phyloP scores from a whole-genome alignment of 2,888 invertebrate species.

The Iphiclides podalirius region DNA sequence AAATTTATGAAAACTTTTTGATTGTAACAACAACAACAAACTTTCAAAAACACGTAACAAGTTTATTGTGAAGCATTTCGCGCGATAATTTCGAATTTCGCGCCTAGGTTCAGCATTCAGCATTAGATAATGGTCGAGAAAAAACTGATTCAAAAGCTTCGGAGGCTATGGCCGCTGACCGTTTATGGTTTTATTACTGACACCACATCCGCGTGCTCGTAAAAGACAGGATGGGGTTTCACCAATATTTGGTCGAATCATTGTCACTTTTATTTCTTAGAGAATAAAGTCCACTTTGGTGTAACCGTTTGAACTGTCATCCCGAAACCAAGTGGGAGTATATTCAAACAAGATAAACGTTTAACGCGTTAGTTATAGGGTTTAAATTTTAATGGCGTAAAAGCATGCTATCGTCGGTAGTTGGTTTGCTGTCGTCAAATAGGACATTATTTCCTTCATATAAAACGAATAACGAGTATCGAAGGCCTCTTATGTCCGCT shows the following conservation, averaged over 20 bases:
- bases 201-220: conserved; percentile 67
- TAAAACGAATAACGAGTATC: conserved; percentile 31
- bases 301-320: not conserved
- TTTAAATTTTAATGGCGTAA: conserved; percentile 2
- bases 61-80: no score
- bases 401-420: conserved; percentile 6
- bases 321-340: conserved; percentile 1
- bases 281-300: conserved; percentile 30
- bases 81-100: no score
- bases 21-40: no score
- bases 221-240: conserved; percentile 53
- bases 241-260: conserved; percentile 25
- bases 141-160: conserved; percentile 17
- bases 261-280: conserved; percentile 21
- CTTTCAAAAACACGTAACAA: no score
- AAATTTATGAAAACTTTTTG: no score
- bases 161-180: conserved; percentile 27
- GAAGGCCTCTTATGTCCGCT: conserved; percentile 27
- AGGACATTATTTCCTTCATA: conserved; percentile 36
- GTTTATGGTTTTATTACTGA: conserved; percentile 37
- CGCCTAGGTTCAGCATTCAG: no score
- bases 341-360: not conserved
- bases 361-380: not conserved
- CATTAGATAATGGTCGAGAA: conserved; percentile 6
- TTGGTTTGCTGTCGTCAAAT: conserved; percentile 29